Percentiles rank a stretch among this genome's conserved stretches.
These are phyloP conservation scores for Acleris laterana DNA, from an alignment of 2,888 invertebrate genomes.

Conservation along the genomic window DNA sequence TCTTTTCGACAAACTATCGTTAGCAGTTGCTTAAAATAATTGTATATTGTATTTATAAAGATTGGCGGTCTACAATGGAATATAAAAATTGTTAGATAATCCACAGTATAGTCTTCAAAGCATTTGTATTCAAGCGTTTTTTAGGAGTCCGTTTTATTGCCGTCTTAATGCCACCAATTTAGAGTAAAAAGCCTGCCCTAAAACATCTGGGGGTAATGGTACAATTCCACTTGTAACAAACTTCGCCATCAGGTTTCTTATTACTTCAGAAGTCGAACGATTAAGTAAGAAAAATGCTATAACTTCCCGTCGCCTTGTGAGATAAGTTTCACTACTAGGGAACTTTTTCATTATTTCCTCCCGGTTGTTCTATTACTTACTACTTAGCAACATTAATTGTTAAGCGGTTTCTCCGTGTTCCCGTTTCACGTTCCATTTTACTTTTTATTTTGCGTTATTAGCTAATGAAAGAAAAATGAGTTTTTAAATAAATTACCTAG, in stretches of 20 bases:
- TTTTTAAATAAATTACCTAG: constrained; percentile 3
- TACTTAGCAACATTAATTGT: constrained; percentile 37
- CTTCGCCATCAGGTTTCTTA: constrained; percentile 37
- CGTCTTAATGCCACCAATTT: constrained; percentile 21
- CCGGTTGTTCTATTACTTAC: constrained; percentile 36
- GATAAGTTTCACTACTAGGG: constrained; percentile 36
- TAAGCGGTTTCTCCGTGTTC: constrained; percentile 31
- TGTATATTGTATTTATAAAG: no score
- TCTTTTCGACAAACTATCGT: no score
- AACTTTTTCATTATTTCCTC: constrained; percentile 36
- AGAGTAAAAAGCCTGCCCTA: constrained; percentile 25
- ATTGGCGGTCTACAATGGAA: no score
- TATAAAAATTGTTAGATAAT: no score
- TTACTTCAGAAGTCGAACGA: constrained; percentile 39
- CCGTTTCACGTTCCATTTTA: constrained; percentile 20
- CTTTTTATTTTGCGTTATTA: constrained; percentile 26
- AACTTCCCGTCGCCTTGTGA: constrained; percentile 34
- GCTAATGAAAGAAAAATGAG: constrained; percentile 16
- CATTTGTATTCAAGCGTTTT: constrained; percentile 7
- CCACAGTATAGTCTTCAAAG: neutral
- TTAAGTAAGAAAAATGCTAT: constrained; percentile 39
- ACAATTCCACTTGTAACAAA: constrained; percentile 36
- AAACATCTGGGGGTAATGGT: constrained; percentile 35
- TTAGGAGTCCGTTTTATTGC: constrained; percentile 21
- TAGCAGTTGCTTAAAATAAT: no score